These are phyloP conservation scores for Tetrax tetrax DNA, from an alignment of 2,113 vertebrate genomes.

Conservation along the genomic window DNA sequence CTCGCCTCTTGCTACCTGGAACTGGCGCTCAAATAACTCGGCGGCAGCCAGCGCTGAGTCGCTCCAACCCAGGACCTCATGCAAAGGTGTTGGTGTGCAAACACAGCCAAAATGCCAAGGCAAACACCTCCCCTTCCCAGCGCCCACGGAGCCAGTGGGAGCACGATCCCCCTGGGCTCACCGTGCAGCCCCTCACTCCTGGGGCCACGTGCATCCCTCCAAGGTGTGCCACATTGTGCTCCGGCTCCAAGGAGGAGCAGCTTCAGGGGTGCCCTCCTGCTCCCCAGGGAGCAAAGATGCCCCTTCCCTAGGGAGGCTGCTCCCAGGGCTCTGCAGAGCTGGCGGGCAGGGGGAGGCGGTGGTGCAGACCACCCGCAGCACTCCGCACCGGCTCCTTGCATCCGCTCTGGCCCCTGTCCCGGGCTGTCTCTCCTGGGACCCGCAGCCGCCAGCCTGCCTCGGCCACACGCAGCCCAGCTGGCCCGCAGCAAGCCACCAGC, in stretches of 20 bases:
- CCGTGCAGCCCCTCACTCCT: not conserved
- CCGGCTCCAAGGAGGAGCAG: not conserved
- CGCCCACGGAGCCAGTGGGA: fast-evolving
- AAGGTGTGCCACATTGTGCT: fast-evolving
- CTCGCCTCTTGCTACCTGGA: not conserved
- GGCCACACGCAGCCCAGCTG: not conserved
- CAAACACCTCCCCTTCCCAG: not conserved
- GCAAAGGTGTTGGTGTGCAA: not conserved
- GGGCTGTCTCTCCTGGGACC: fast-evolving
- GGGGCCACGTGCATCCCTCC: fast-evolving
- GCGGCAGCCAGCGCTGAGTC: fast-evolving
- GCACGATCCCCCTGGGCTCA: fast-evolving
- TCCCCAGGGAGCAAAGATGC: not conserved
- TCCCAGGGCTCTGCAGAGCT: not conserved
- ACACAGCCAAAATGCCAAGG: not conserved
- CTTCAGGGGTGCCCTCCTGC: fast-evolving
- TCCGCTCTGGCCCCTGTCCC: not conserved
- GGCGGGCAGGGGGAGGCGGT: fast-evolving
- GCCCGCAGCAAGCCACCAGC: not conserved
- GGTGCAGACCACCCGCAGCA: not conserved
- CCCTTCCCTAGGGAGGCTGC: not conserved
- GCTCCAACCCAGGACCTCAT: fast-evolving
- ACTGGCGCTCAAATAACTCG: not conserved
- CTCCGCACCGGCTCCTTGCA: fast-evolving
- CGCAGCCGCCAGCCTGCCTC: not conserved